Evolutionary conservation across 2,113 vertebrate genomes (phyloP).

Genomic region (Vidua macroura): DNA sequence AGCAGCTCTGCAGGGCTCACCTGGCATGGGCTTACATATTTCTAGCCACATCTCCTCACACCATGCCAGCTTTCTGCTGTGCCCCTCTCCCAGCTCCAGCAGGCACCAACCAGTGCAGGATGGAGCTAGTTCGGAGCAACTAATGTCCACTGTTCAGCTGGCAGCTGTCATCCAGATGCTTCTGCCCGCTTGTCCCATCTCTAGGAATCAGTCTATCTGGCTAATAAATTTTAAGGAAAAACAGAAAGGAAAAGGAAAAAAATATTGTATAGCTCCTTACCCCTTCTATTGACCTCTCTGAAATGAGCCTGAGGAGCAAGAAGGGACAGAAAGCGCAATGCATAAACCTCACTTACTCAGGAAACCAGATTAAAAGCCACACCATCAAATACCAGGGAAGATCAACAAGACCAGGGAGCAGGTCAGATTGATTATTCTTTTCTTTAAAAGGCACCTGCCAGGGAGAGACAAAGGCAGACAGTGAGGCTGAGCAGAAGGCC

Average conservation of each 20-base stretch:
- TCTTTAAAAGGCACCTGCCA: neutral
- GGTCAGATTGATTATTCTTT: neutral
- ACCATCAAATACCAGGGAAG: neutral
- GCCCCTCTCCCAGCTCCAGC: neutral
- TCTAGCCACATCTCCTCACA: neutral
- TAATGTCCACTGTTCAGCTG: neutral
- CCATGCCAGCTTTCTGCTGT: neutral
- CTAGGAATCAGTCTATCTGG: neutral
- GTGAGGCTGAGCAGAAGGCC: neutral
- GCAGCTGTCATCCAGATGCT: neutral
- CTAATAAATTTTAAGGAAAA: neutral
- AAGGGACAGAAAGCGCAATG: neutral
- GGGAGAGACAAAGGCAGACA: neutral
- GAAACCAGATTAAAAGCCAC: neutral
- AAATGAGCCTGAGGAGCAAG: neutral
- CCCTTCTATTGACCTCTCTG: neutral
- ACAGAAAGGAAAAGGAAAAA: neutral
- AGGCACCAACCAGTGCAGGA: neutral
- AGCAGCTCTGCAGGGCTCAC: neutral
- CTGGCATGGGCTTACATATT: accelerated
- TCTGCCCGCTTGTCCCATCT: neutral
- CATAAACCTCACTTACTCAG: neutral
- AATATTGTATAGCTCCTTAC: neutral
- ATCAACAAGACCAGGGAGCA: neutral
- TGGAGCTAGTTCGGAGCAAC: neutral